Evolutionary conservation across 1,140 invertebrate genomes (phyloP), one percentile per base, ranked within the genome.

Genomic region (Cardiocondyla obscurior): DNA sequence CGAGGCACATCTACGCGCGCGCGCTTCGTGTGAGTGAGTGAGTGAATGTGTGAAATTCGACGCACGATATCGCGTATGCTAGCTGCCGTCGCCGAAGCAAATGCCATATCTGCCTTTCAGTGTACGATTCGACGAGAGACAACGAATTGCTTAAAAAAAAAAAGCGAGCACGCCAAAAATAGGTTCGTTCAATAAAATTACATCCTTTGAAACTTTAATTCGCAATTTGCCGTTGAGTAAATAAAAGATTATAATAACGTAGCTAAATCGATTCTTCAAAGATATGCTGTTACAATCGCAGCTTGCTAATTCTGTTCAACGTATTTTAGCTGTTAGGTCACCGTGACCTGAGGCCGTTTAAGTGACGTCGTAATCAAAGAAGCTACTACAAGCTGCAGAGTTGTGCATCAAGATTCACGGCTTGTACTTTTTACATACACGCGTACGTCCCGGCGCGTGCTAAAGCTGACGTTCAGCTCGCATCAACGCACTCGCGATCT

Each of bases 341-440:
- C 60, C 30, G 19, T 22, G 10, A 64, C 60, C 28, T 19, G 33
- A 51, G 46, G 16, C 22, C 30, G 42, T 76, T 10, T 60, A 53
- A 77, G 53, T 62, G 46, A 53, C 51, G 36, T 65, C n/a, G 57
- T 49, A 19, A n/a, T 19, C 73, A 62, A 51, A 12, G 60, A 77
- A 67, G 60, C 60, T 67, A 77, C 22, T 28, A 42, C n/a, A 51
- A 46, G 67, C 53, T 30, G 74, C 74, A 77, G 53, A 67, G 44
- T 65, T 65, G 36, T 55, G 58, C 49, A 10, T 76, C 49, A 58
- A 70, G 51, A 86, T 86, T 65, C 73, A 79, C 79, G 81, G 84
- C 51, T 81, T 81, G 86, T 46, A 77, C 74, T 51, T n/a, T n/a
- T n/a, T 65, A 65, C 51, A 30, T 77, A 77, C 44, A 76, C 60